Evolutionary conservation across 2,888 invertebrate genomes (phyloP).

Genomic region (Ormyrus rosae): DNA sequence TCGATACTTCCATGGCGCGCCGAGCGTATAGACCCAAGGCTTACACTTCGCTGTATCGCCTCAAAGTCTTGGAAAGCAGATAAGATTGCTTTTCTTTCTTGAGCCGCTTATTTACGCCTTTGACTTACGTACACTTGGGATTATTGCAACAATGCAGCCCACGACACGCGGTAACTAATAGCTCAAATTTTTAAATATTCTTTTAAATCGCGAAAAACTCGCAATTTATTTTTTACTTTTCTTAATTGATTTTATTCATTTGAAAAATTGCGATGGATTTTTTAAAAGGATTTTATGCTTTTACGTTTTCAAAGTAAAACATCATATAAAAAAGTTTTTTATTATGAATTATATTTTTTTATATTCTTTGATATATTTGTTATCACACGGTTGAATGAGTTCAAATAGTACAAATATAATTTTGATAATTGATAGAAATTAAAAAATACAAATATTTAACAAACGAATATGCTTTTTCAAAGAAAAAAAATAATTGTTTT

Average conservation of each 20-base stretch:
- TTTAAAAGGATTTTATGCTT: neutral
- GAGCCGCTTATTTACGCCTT: conserved; percentile 28
- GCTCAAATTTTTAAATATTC: no score
- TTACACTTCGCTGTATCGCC: neutral
- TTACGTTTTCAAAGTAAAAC: neutral
- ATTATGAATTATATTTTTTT: neutral
- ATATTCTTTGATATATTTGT: no score
- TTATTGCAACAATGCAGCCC: conserved; percentile 16
- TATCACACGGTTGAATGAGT: no score
- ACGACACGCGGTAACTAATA: neutral
- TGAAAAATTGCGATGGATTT: neutral
- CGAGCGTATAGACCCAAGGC: neutral
- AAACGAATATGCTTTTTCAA: neutral
- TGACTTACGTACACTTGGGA: conserved; percentile 16
- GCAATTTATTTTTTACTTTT: neutral
- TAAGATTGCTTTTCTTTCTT: conserved; percentile 23
- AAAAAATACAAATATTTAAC: no score
- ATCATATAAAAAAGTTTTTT: neutral
- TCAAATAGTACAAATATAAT: no score
- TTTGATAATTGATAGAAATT: no score
- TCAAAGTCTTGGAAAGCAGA: conserved; percentile 23
- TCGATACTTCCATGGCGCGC: conserved; percentile 2
- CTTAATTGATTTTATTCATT: neutral
- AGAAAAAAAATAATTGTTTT: conserved; percentile 26
- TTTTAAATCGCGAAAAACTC: no score